Conservation (phyloP, 2,888 invertebrate species). For the Erebia epiphron region DNA sequence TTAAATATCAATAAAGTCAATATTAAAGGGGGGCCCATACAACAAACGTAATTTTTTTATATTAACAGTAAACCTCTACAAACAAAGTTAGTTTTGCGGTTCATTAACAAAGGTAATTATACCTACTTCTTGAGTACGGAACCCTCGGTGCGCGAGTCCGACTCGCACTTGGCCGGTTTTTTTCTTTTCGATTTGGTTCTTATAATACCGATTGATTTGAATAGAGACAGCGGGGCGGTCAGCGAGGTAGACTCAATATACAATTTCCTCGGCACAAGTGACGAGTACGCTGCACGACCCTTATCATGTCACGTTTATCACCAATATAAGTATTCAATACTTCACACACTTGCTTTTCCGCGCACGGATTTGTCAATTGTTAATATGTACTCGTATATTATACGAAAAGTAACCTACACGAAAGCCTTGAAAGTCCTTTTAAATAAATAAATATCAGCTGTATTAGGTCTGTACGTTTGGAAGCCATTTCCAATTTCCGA, state of each 20-base stretch:
- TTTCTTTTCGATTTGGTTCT: neutral
- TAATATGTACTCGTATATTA: too few species aligned
- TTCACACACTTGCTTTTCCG: conserved; percentile 53
- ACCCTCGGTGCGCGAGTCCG: too few species aligned
- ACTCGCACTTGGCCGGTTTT: too few species aligned
- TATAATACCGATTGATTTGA: neutral
- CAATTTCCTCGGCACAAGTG: conserved; percentile 22
- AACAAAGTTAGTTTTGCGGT: too few species aligned
- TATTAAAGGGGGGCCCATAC: too few species aligned
- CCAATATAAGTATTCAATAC: conserved; percentile 55
- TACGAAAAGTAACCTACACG: conserved; percentile 47
- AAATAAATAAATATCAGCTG: neutral
- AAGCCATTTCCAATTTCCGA: neutral
- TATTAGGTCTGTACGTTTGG: neutral
- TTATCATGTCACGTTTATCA: conserved; percentile 54
- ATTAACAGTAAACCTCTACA: too few species aligned
- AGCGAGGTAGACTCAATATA: too few species aligned
- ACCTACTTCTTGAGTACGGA: too few species aligned
- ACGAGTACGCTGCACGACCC: conserved; percentile 46
- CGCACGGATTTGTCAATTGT: conserved; percentile 59
- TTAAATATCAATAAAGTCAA: too few species aligned
- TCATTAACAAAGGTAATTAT: too few species aligned
- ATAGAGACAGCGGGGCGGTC: neutral
- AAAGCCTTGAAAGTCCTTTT: conserved; percentile 56
- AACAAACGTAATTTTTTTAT: too few species aligned